Evolutionary conservation across 2,113 vertebrate genomes (phyloP).

Genomic region (Pelusios castaneus): DNA sequence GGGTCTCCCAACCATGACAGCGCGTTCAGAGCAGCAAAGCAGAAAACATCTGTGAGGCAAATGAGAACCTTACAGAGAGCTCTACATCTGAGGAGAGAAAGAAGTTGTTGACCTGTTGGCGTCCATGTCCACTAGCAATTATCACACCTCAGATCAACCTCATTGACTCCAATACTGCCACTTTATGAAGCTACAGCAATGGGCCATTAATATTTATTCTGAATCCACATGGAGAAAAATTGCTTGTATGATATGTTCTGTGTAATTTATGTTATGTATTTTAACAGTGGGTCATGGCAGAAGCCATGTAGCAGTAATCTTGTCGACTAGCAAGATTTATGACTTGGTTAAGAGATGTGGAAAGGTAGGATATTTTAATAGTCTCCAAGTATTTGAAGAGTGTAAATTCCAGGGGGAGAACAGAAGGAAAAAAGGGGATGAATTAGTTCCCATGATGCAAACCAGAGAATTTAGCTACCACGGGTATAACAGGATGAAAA

Average conservation of each 20-base stretch:
- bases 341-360: constrained; percentile 39
- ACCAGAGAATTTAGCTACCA: neutral
- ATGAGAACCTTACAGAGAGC: neutral
- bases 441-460: neutral
- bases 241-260: constrained; percentile 44
- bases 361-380: constrained; percentile 36
- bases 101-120: neutral
- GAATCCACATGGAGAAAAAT: constrained; percentile 51
- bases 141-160: constrained; percentile 40
- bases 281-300: constrained; percentile 60
- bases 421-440: neutral
- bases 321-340: constrained; percentile 62
- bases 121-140: constrained; percentile 58
- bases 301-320: constrained; percentile 66
- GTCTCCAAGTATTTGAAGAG: neutral
- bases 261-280: constrained; percentile 69
- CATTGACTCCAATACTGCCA: constrained; percentile 52
- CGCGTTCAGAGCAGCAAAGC: neutral
- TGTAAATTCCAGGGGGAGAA: neutral
- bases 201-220: constrained; percentile 73
- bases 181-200: constrained; percentile 35
- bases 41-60: neutral
- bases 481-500: neutral
- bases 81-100: fast-evolving
- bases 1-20: fast-evolving